Percentiles rank a stretch among this genome's conserved stretches.
These are phyloP conservation scores for Chaetura pelagica DNA, from an alignment of 2,113 vertebrate species.

Conservation along the genomic window DNA sequence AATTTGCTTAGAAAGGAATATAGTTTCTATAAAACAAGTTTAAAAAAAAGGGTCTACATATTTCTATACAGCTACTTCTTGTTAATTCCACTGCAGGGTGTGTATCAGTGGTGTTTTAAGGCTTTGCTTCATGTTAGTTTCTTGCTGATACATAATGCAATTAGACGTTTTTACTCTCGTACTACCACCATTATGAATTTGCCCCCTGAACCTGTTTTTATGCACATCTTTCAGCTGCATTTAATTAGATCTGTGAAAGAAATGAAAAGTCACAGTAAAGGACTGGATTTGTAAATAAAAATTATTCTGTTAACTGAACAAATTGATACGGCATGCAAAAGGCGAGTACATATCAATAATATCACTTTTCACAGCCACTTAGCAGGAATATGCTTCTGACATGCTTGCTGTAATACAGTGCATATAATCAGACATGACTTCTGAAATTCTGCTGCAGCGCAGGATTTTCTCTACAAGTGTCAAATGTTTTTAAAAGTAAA, in stretches of 20 bases:
- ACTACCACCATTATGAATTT: not conserved
- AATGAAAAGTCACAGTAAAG: not conserved
- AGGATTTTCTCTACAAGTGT: not conserved
- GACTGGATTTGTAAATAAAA: not conserved
- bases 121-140: not conserved
- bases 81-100: not conserved
- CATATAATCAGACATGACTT: not conserved
- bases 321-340: not conserved
- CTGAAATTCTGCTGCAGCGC: not conserved
- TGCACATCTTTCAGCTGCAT: not conserved
- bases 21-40: not conserved
- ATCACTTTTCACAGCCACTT: not conserved
- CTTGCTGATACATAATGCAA: not conserved
- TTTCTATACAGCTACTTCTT: not conserved
- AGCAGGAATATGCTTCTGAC: not conserved
- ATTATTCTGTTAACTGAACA: not conserved
- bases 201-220: not conserved
- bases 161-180: not conserved
- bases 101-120: not conserved
- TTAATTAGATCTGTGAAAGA: not conserved
- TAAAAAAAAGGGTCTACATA: not conserved
- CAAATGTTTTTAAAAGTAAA: not conserved
- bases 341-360: not conserved
- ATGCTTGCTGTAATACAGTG: not conserved
- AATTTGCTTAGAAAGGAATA: not conserved